Base-by-base conservation (phyloP, 1,140 invertebrate genomes). In the Sarcophaga bullata region DNA sequence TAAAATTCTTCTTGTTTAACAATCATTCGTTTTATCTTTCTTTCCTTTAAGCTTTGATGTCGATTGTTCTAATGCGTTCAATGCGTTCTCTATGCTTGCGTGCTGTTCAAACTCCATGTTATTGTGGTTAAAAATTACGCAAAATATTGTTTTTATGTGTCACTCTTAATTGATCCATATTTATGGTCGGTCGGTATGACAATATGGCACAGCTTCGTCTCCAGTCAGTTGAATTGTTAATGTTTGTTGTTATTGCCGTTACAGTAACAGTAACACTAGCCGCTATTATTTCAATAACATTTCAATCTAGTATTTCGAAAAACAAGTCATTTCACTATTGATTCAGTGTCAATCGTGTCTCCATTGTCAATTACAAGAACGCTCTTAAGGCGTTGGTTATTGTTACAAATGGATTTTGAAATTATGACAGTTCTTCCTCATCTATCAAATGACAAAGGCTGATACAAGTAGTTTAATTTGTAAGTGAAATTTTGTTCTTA, bases 261-360 rank as follows among this genome's bases (percentile, higher is more conserved):
- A 37, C 25, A 37, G 25, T 37, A 37, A 37, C 25, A n/a, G 15
- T 17, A n/a, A 3, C 17, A 17, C 17, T 62, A 10, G n/a, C n/a
- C 10, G 62, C 19, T 19, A 68, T 68, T 68, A 25, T 68, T 68
- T 68, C 17, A 19, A 19, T 19, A 68, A 68, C 62, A 68, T 19
- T 19, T 68, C 62, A 68, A 68, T 68, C 19, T 68, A 68, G 19
- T 68, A 19, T 68, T 68, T 68, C 62, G 62, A 68, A 68, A n/a
- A 68, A 25, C 62, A 68, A 68, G 62, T 68, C 62, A 68, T 68
- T 68, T 13, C 50, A 6, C 50, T 6, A 52, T 52, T 19, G 7
- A 68, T 68, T 68, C 62, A 68, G 17, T 19, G 62, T 68, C 62
- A 68, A 68, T 68, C 6, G 5, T 19, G 8, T 58, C 25, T 37